Evolutionary conservation across 2,113 vertebrate species (phyloP).

Genomic region (Raja brachyura): DNA sequence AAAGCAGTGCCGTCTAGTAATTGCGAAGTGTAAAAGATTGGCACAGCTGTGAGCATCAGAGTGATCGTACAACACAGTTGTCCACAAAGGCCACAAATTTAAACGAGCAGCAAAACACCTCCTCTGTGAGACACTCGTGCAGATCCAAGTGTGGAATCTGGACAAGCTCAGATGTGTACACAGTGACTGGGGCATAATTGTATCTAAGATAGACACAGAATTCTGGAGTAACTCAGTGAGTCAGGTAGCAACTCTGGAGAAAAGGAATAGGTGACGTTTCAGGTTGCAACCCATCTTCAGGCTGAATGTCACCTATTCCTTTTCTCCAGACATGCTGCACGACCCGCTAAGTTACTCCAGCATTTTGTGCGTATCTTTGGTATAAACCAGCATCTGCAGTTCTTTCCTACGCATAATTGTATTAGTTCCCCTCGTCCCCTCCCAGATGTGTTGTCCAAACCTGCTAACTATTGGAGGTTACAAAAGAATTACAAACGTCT

Average conservation of each 20-base stretch:
- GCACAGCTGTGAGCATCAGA: neutral
- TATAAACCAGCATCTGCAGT: no score
- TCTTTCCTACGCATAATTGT: neutral
- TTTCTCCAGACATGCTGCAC: no score
- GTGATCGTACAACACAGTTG: neutral
- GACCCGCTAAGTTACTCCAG: no score
- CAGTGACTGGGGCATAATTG: neutral
- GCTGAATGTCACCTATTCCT: no score
- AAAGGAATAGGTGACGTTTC: no score
- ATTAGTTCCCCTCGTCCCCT: neutral
- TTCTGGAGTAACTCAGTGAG: no score
- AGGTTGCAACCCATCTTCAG: no score
- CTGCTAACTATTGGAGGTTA: neutral
- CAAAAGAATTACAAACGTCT: neutral
- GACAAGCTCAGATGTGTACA: neutral
- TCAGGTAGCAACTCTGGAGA: neutral
- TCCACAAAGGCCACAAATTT: neutral
- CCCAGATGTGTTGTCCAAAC: neutral
- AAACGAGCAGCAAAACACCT: neutral
- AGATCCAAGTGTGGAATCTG: neutral
- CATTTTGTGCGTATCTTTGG: no score
- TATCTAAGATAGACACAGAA: no score
- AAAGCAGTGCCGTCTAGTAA: no score
- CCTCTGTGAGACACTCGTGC: neutral
- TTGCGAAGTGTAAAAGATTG: neutral